These are phyloP conservation scores for Okamejei kenojei DNA, from an alignment of 2,797 vertebrate species.

Conservation along the genomic window DNA sequence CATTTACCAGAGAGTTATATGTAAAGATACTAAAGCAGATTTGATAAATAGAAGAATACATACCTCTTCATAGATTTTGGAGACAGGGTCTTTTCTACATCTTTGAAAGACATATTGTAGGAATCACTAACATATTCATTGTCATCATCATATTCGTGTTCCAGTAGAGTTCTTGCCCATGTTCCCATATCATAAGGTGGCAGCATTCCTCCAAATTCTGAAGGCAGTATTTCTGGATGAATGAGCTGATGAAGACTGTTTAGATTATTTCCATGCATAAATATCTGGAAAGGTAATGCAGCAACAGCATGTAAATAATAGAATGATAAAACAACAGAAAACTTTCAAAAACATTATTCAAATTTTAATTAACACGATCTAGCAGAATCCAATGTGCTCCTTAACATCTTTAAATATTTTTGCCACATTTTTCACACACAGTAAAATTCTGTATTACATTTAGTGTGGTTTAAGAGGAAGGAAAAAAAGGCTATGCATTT, in stretches of 20 bases:
- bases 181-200: conserved; percentile 98
- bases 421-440: not conserved
- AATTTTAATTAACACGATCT: conserved; percentile 41
- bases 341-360: conserved; percentile 31
- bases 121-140: conserved; percentile 80
- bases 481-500: not conserved
- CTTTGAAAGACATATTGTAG: conserved; percentile 77
- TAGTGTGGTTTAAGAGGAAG: not conserved
- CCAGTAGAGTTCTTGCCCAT: conserved; percentile 90
- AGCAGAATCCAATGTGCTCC: conserved; percentile 29
- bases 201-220: conserved; percentile 93
- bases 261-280: conserved; percentile 96
- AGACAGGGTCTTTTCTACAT: conserved; percentile 71
- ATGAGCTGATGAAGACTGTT: conserved; percentile 95
- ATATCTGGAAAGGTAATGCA: conserved; percentile 68
- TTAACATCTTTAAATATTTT: not conserved
- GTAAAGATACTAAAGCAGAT: not conserved
- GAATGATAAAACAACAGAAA: not conserved
- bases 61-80: conserved; percentile 96
- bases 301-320: not conserved
- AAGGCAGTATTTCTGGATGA: conserved; percentile 92
- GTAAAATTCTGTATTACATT: not conserved
- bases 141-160: conserved; percentile 94
- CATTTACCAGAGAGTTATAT: not conserved
- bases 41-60: conserved; percentile 38